These are phyloP conservation scores for Lucilia sericata DNA, from an alignment of 1,140 invertebrate genomes.

Conservation along the genomic window DNA sequence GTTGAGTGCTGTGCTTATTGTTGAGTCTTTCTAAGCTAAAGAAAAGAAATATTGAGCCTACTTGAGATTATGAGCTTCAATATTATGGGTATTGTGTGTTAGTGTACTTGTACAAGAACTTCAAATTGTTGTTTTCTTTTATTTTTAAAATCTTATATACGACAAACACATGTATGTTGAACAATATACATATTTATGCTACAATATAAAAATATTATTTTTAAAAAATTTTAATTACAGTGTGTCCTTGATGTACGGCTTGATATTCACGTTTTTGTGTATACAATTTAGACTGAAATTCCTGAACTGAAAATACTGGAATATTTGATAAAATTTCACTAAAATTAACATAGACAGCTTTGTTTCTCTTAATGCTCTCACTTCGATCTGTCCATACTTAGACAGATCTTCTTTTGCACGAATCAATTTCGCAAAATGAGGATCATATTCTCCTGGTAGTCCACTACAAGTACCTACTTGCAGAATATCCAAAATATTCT, in stretches of 20 bases:
- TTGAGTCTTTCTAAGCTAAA: neutral
- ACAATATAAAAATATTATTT: neutral
- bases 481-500: no score
- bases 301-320: no score
- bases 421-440: no score
- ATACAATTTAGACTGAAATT: no score
- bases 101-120: constrained; percentile 6
- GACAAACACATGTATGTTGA: neutral
- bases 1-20: neutral
- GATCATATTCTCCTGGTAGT: no score
- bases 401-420: no score
- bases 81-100: neutral
- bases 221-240: neutral
- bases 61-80: constrained; percentile 29
- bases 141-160: constrained; percentile 6
- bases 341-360: no score
- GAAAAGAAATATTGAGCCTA: neutral
- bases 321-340: no score
- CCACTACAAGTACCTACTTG: no score
- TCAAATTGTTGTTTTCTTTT: neutral
- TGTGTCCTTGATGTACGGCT: neutral
- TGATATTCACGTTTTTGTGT: no score
- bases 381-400: no score
- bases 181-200: neutral
- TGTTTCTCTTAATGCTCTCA: no score